Conservation (phyloP, 2,797 vertebrate genomes). For the Bradypodion pumilum region DNA sequence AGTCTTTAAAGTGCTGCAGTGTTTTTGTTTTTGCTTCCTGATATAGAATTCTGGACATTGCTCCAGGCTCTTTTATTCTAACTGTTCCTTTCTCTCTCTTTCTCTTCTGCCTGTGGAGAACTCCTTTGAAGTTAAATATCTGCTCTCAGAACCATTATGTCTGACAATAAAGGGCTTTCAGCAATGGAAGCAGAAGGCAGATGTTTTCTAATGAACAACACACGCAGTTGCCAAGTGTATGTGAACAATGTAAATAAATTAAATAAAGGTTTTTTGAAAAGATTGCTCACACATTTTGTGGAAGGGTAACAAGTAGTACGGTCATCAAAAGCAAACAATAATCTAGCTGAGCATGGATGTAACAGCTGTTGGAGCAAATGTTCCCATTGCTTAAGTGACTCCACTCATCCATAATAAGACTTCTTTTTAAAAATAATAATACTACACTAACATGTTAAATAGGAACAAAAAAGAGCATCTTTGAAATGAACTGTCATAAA, state of each 20-base stretch:
- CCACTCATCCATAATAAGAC: not conserved
- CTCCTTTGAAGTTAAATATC: slow-evolving; percentile 43
- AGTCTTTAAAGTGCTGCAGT: no score
- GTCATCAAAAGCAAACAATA: slow-evolving; percentile 55
- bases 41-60: not conserved
- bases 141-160: slow-evolving; percentile 36
- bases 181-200: slow-evolving; percentile 56
- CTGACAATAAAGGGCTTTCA: slow-evolving; percentile 54
- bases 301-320: not conserved
- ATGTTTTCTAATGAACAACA: slow-evolving; percentile 68
- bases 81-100: no score
- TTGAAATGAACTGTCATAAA: slow-evolving; percentile 9
- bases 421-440: slow-evolving; percentile 2
- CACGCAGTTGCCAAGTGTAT: slow-evolving; percentile 30
- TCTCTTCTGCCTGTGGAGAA: not conserved
- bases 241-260: slow-evolving; percentile 47
- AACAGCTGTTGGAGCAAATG: slow-evolving; percentile 34
- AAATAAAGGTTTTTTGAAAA: slow-evolving; percentile 62
- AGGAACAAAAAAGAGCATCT: not conserved
- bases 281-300: slow-evolving; percentile 40
- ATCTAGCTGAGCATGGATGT: slow-evolving; percentile 43
- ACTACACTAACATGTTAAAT: slow-evolving; percentile 3
- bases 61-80: slow-evolving; percentile 20
- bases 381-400: slow-evolving; percentile 35
- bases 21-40: no score